Evolutionary conservation across 2,888 invertebrate species (phyloP).

Genomic region (Anthophora plumipes): DNA sequence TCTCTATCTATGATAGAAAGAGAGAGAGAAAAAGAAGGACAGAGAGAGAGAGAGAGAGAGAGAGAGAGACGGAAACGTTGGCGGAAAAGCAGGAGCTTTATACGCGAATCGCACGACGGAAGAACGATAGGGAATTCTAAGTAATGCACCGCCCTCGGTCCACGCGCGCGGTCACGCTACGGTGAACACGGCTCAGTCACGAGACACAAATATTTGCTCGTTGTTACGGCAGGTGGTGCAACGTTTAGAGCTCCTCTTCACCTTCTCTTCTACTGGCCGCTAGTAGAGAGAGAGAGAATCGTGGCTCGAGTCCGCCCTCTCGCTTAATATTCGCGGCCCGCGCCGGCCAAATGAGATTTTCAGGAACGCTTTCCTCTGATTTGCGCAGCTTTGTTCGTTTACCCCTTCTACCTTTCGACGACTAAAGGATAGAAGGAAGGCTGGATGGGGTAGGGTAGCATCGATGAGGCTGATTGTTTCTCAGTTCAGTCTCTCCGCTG

Average conservation of each 20-base stretch:
- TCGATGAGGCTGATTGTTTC: constrained; percentile 37
- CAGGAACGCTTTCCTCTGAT: constrained; percentile 29
- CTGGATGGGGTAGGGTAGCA: too few species aligned
- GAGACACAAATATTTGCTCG: constrained; percentile 68
- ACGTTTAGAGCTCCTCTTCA: constrained; percentile 38
- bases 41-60: too few species aligned
- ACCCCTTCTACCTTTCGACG: not conserved
- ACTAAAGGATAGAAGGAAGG: too few species aligned
- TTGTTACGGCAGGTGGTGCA: constrained; percentile 61
- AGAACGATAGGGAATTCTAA: constrained; percentile 69
- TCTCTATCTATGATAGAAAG: too few species aligned
- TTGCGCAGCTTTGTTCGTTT: not conserved
- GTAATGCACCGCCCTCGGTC: constrained; percentile 58
- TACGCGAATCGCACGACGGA: constrained; percentile 60
- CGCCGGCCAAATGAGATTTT: constrained; percentile 49
- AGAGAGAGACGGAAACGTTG: constrained; percentile 46
- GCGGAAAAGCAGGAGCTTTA: constrained; percentile 53
- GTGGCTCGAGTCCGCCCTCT: not conserved
- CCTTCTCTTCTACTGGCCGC: not conserved
- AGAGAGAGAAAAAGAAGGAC: not conserved
- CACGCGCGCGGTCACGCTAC: constrained; percentile 65
- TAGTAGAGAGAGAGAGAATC: too few species aligned
- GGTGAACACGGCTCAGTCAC: constrained; percentile 66
- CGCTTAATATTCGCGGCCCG: constrained; percentile 48
- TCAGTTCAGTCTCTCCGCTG: constrained; percentile 1